Evolutionary conservation across 2,888 invertebrate genomes (phyloP).

Genomic region (Andrena praecox): DNA sequence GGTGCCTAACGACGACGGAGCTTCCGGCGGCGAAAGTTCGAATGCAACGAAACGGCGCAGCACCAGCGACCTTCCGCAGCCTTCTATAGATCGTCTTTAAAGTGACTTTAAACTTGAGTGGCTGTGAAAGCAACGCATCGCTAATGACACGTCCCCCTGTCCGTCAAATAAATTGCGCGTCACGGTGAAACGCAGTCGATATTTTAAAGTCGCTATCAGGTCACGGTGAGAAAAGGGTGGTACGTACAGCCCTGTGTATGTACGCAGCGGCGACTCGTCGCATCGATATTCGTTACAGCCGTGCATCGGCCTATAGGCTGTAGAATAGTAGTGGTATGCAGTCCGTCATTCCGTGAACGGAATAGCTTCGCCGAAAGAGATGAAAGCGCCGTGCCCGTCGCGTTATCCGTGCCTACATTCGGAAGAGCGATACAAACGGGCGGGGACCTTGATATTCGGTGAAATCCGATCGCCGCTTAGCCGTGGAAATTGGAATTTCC

Average conservation of each 20-base stretch:
- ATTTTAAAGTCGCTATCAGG: conserved; percentile 8
- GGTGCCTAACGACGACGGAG: background rate
- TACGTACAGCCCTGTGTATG: background rate
- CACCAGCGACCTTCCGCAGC: background rate
- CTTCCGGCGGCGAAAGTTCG: background rate
- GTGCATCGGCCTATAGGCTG: background rate
- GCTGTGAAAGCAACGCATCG: background rate
- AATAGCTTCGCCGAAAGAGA: background rate
- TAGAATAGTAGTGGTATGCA: background rate
- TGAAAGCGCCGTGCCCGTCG: background rate
- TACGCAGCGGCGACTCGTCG: background rate
- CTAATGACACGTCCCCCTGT: conserved; percentile 1
- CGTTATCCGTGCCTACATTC: background rate
- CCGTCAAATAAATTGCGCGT: conserved; percentile 15
- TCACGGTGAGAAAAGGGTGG: conserved; percentile 1
- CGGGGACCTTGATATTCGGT: conserved; percentile 27
- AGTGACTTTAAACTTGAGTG: conserved; percentile 20
- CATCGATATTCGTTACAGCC: background rate
- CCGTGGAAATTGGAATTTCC: conserved; percentile 56
- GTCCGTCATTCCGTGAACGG: background rate
- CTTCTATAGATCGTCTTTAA: conserved; percentile 16
- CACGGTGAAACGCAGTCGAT: conserved; percentile 20
- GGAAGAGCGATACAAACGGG: background rate
- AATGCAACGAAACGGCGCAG: background rate
- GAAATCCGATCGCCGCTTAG: conserved; percentile 43